Base-by-base conservation (phyloP, 2,113 vertebrate genomes). In the Vicugna pacos region DNA sequence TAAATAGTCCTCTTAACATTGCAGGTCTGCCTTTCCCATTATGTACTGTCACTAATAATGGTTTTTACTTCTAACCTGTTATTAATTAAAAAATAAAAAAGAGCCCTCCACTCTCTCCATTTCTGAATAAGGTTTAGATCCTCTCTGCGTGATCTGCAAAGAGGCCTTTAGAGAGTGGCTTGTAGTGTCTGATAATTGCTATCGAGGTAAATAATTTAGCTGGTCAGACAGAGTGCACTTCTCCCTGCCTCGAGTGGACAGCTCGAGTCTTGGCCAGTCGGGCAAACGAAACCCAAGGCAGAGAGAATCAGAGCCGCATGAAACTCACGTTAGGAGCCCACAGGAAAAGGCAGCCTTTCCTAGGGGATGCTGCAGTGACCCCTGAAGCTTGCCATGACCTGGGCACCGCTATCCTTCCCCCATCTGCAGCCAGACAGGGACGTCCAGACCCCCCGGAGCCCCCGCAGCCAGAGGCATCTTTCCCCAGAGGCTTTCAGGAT, bases 41-140 rank as follows among this genome's bases (percentile, higher is more conserved):
- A 97, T 81, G 91, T 92, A 88, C 96, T 97, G 98, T 96, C 98
- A 97, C 97, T 98, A 98, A 98, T 93, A 98, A 97, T 28, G 83
- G 87, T 98, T 98, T 98, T 98, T 98, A 97, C 96, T 98, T 98
- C 98, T 98, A 98, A 98, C 98, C 97, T 98, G 96, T 98, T 98
- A 98, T 98, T 98, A 98, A 98, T 98, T 98, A 98, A 98, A 98
- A 98, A 98, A 97, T 96, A 97, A 97, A 91, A 98, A 92, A 93
- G 76, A 91, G 80, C 80, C 97, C 95, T 95, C 72, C 86, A 83
- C 52, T 97, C 84, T 97, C 98, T 97, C 91, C 0, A 91, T 93
- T 97, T 98, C 96, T 96, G 97, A 97, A 93, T 97, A 95, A 98
- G 95, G 96, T 98, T 97, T 97, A 79, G 93, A 96, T 94, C 83